Conservation (phyloP, 2,797 vertebrate species). For the Lophotriccus pileatus region DNA sequence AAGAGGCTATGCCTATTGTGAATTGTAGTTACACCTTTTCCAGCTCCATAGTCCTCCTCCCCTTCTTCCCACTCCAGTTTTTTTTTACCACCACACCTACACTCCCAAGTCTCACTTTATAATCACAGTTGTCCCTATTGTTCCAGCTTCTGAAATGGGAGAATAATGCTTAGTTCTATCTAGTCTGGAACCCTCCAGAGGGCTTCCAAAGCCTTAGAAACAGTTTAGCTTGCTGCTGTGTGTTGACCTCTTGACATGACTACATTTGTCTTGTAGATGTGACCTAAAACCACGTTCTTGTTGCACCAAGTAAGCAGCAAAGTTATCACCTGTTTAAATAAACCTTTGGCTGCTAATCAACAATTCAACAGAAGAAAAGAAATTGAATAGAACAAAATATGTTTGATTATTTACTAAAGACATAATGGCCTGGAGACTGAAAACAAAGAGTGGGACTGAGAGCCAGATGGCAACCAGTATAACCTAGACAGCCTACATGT, state of each 20-base stretch:
- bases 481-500: not conserved
- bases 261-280: slow-evolving; percentile 20
- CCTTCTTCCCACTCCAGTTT: not conserved
- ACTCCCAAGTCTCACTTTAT: not conserved
- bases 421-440: slow-evolving; percentile 40
- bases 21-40: not conserved
- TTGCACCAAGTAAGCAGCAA: not conserved
- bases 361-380: slow-evolving; percentile 50
- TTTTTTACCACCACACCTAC: not conserved
- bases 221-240: not conserved
- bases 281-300: not conserved
- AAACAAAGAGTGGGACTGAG: slow-evolving; percentile 54
- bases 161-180: not conserved
- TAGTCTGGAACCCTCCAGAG: not conserved
- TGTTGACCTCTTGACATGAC: not conserved
- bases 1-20: not conserved
- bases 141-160: not conserved
- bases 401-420: slow-evolving; percentile 50
- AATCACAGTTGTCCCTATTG: not conserved
- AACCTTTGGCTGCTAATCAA: slow-evolving; percentile 50
- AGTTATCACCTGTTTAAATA: slow-evolving; percentile 61
- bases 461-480: slow-evolving; percentile 31
- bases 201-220: not conserved
- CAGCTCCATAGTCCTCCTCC: not conserved
- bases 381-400: slow-evolving; percentile 45